Evolutionary conservation across 2,888 invertebrate species (phyloP), one percentile per base, ranked within the genome.

Genomic region (Himalopsyche kuldschensis): DNA sequence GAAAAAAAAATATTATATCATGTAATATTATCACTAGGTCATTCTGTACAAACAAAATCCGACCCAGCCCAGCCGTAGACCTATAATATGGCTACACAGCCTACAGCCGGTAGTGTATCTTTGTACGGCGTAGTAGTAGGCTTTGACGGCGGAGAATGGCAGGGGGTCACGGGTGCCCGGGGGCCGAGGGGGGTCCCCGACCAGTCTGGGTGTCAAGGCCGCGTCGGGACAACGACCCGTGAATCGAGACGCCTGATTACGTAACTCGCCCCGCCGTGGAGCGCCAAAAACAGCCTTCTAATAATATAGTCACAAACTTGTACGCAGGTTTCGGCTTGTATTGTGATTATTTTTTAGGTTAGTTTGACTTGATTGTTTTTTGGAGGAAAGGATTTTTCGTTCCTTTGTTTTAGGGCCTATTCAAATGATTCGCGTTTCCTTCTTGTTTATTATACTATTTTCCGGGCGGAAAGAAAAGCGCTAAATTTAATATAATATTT

Each of bases 201-300:
- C 69, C 69, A 69, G 69, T 69, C 69, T 69, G 69, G 69, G 69
- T 69, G 69, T 69, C 69, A 69, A 69, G 69, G 69, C 69, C 69
- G 69, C 69, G 69, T 27, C 69, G 69, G 69, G 69, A 69, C 69
- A 69, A 69, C 69, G 69, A 69, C 69, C 69, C 20, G 69, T 27
- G 69, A 69, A 69, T 69, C 69, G 69, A 69, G 69, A 69, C 69
- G 69, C 69, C 69, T 30, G 69, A 69, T 69, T 69, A 69, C 69
- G 69, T 69, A 69, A 69, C 69, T 69, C 69, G 69, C 69, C 69
- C 30, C 69, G 30, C 24, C 27, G 69, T 27, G 69, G 27, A 69
- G 27, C 69, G 69, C 69, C 69, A 69, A 69, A 69, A 69, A 27
- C 69, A 69, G 69, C 69, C 69, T 69, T 69, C 24, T 27, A 15